Base-by-base conservation (phyloP, 2,113 vertebrate genomes). In the Zosterops lateralis region DNA sequence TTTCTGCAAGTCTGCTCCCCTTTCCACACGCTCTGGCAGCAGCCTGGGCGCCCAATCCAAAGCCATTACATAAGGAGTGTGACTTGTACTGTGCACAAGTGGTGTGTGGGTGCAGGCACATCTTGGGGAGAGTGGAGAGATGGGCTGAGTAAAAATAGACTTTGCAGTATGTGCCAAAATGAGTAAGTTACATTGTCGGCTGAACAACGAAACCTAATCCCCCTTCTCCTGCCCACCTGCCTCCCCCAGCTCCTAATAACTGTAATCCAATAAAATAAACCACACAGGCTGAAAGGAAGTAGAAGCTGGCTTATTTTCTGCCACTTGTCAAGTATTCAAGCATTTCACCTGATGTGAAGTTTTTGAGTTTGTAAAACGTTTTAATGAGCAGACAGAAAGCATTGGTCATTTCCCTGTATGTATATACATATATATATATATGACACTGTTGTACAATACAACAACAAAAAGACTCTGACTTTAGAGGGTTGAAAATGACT, bases 81-180 rank as follows among this genome's bases (percentile, higher is more conserved):
- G 91, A 86, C 83, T 96, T 58, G 65, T 44, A 45, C 66, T 7
- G 54, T 58, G 87, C 84, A 84, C 92, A 88, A 86, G 91, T 92
- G 91, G 75, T 91, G 62, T 74, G 96, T 96, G 90, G 96, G 96
- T 93, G 95, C 87, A 90, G 60, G 87, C 77, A 89, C 73, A 90
- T 79, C 86, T 92, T 14, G 67, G 83, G 88, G 77, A 90, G 80
- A 92, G 86, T 1, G 2, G 28, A 92, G 68, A 24, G 6, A 91
- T 68, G 89, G 48, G 65, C 83, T 94, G 71, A 10, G 86, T 87
- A 93, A 96, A 97, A 96, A 92, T 91, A 96, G 86, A 71, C 60
- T 8, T 8, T 21, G 75, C 13, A 5, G 48, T 78, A 17, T 1
- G 8, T 71, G 74, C 93, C 90, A 87, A 68, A 80, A 85, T 89